Percentiles rank a stretch among this genome's conserved stretches.
These are phyloP conservation scores for Pseudopleuronectes americanus DNA, from an alignment of 2,797 vertebrate genomes.

Conservation along the genomic window DNA sequence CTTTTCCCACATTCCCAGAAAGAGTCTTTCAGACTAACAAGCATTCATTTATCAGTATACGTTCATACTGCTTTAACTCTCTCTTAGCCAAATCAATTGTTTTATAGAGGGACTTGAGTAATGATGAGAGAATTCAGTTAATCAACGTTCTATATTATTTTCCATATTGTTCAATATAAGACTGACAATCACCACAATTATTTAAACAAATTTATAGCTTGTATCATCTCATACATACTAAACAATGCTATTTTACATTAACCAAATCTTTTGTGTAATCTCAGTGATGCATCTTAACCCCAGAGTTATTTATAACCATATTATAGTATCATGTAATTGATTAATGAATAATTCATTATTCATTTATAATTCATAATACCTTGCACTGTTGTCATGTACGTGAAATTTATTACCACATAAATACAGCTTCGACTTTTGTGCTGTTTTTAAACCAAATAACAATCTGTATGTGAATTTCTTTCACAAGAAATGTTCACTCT, in stretches of 20 bases:
- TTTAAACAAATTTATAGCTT: too few relatives aligned
- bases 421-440: neutral
- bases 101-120: neutral
- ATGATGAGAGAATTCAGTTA: neutral
- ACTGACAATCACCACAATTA: too few relatives aligned
- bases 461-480: neutral
- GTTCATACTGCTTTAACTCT: neutral
- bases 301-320: too few relatives aligned
- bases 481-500: neutral
- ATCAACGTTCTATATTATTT: too few relatives aligned
- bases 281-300: too few relatives aligned
- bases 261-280: too few relatives aligned
- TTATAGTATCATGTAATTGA: too few relatives aligned
- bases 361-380: slow-evolving; percentile 4
- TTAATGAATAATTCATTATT: neutral
- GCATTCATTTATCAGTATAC: neutral
- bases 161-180: too few relatives aligned
- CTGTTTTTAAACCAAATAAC: too few relatives aligned
- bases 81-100: neutral
- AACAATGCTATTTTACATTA: too few relatives aligned
- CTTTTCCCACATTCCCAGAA: slow-evolving; percentile 7
- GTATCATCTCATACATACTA: too few relatives aligned
- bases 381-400: neutral
- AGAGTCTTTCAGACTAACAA: neutral
- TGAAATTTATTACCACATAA: neutral